Conservation (phyloP, 1,140 invertebrate genomes). For the Coelopa frigida region DNA sequence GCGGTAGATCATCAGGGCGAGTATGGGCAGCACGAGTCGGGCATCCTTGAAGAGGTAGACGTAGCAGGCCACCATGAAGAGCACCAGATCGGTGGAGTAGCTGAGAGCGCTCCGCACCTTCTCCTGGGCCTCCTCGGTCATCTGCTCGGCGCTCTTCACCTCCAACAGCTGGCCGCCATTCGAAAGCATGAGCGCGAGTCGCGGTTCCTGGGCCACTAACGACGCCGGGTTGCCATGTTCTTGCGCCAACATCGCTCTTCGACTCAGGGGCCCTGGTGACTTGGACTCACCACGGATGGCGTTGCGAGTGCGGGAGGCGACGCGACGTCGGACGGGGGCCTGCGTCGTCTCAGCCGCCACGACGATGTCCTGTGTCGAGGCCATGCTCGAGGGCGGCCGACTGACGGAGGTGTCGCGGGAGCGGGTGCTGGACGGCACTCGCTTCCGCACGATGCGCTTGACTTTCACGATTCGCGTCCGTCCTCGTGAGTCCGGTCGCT, state of each 20-base stretch:
- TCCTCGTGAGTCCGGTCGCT: conserved; percentile 30
- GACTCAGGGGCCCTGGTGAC: conserved; percentile 13
- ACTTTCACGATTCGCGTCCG: conserved; percentile 35
- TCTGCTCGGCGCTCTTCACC: conserved; percentile 32
- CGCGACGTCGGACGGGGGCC: conserved; percentile 2
- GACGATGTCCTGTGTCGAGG: background rate
- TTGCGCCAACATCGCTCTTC: conserved; percentile 2
- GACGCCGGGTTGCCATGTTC: background rate
- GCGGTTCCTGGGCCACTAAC: too few relatives aligned
- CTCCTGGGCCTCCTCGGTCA: conserved; percentile 53
- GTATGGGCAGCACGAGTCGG: conserved; percentile 64
- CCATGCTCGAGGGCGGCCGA: conserved; percentile 13
- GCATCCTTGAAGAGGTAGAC: conserved; percentile 73
- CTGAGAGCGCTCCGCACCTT: conserved; percentile 59
- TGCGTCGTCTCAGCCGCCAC: background rate
- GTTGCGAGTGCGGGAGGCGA: conserved; percentile 11
- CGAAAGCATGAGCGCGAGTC: background rate
- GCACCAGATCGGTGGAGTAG: conserved; percentile 61
- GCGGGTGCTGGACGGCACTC: conserved; percentile 33
- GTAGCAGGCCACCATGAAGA: conserved; percentile 65
- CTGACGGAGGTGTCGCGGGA: conserved; percentile 33
- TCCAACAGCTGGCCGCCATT: background rate
- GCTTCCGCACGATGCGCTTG: conserved; percentile 30
- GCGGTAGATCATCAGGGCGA: conserved; percentile 66
- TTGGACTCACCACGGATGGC: conserved; percentile 15